Base-by-base conservation (phyloP, 2,113 vertebrate genomes). In the Agapornis roseicollis region DNA sequence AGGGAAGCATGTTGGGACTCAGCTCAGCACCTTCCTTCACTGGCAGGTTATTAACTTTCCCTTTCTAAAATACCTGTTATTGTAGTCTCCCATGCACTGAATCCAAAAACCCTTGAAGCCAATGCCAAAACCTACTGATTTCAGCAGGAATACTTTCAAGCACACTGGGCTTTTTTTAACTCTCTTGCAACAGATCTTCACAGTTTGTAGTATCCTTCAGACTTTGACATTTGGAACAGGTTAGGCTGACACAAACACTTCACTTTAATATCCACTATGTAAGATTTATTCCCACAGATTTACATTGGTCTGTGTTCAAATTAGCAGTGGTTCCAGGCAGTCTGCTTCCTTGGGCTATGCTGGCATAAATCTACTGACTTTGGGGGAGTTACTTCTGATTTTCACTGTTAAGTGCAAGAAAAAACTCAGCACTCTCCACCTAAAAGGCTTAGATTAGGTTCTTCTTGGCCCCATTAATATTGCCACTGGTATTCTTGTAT, bases 321-420 rank as follows among this genome's bases (percentile, higher is more conserved):
- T 95, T 90, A 96, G 66, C 77, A 93, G 65, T 81, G 95, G 96
- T 97, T 97, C 96, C 93, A 97, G 96, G 92, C 83, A 95, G 96
- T 95, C 96, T 97, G 96, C 96, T 96, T 97, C 96, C 88, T 90
- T 90, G 85, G 88, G 77, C 72, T 94, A 33, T 79, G 80, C 56
- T 93, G 80, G 93, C 69, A 92, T 96, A 96, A 96, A 97, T 96
- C 89, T 96, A 85, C 93, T 69, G 85, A 61, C 83, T 94, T 93
- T 56, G 41, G 16, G 65, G 83, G 85, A 96, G 94, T 93, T 90
- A 74, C 20, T 93, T 89, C 64, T 96, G 91, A 89, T 97, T 97
- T 96, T 89, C 52, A 64, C 76, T 89, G 93, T 94, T 95, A 94
- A 96, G 90, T 93, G 50, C 72, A 90, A 90, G 92, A 84, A 86